phyloP scores from a whole-genome alignment of 2,888 invertebrate genomes.

The Blastobasis adustella region DNA sequence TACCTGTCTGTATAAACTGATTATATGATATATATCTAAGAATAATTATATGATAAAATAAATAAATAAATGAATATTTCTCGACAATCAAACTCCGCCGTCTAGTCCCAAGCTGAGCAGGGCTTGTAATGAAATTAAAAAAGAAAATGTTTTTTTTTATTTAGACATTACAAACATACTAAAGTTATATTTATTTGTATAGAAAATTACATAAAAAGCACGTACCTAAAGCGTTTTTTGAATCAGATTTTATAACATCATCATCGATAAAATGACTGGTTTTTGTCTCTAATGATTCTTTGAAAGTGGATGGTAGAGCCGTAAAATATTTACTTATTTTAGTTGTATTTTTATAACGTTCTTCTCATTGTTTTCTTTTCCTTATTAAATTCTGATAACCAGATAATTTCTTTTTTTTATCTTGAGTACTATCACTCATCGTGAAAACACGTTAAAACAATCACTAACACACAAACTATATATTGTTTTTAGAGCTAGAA shows the following conservation, averaged over 20 bases:
- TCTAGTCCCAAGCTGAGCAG: background rate
- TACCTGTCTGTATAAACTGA: no score
- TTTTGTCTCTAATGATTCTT: constrained; percentile 4
- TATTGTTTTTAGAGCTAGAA: background rate
- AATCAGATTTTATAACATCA: constrained; percentile 2
- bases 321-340: constrained; percentile 5
- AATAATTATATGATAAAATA: background rate
- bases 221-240: background rate
- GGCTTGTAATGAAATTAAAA: background rate
- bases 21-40: no score
- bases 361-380: no score
- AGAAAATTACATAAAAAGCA: no score
- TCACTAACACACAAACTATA: constrained; percentile 3
- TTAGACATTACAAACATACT: background rate
- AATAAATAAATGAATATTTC: background rate
- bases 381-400: constrained; percentile 9
- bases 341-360: constrained; percentile 3
- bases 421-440: constrained; percentile 3
- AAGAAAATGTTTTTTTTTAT: background rate
- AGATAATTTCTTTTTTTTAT: constrained; percentile 9
- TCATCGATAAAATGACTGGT: constrained; percentile 5
- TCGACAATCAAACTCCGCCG: background rate
- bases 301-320: constrained; percentile 6
- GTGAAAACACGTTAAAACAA: constrained; percentile 8
- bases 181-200: background rate